Base-by-base conservation (phyloP, 2,113 vertebrate species). In the Plectropomus leopardus region DNA sequence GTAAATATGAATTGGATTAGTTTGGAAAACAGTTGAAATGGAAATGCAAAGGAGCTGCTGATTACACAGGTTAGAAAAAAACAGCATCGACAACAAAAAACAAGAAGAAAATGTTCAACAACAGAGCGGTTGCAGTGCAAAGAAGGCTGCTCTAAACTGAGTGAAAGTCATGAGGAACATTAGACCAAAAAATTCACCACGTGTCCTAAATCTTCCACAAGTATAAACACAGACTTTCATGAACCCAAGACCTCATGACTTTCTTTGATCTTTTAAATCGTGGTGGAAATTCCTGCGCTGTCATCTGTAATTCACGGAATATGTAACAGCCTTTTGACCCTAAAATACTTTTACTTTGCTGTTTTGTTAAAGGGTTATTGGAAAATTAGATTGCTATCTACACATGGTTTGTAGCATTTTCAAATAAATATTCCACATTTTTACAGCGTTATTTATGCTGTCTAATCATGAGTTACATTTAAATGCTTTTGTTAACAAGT, bases 161-260 rank as follows among this genome's bases (percentile, higher is more conserved):
- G 48, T 21, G n/a, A 57, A 45, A 57, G 60, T 60, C 13, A 65
- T 36, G 48, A 45, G 19, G 21, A 47, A 10, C 28, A 4, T 50
- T 13, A 30, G 34, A 55, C 23, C 17, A 10, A 11, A 7, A 51
- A 42, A 32, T 51, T 23, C 32, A 42, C 21, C 26, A 28, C 11
- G 4, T 16, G 45, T 3, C n/a, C 36, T 47, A 13, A 17, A 17
- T 64, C 44, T 30, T 45, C 50, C 21, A 24, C 53, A 42, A n/a
- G 42, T 23, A 61, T 24, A 21, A 67, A 73, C 14, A 69, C 21
- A 30, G 19, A 6, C 67, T 17, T 55, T 19, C 32, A 2, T 71
- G 68, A 74, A 32, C 23, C 50, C 42, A 36, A 42, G 28, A 72
- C 55, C 81, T 73, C 44, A 3, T 76, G 82, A 77, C 75, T 78